Evolutionary conservation across 2,113 vertebrate species (phyloP).

Genomic region (Rhipidura dahli): DNA sequence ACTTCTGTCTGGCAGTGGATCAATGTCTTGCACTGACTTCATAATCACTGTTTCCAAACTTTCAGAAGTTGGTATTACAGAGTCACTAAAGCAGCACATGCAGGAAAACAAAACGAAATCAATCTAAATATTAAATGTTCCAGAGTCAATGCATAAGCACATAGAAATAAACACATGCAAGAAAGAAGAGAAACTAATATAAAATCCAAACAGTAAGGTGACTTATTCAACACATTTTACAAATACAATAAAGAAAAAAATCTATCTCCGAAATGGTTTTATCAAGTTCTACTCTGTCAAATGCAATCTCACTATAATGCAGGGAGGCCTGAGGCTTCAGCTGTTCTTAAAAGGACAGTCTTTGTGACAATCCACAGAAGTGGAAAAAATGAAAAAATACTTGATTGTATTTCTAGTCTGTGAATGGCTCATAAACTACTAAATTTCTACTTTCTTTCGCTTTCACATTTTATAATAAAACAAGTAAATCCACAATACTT

Average conservation of each 20-base stretch:
- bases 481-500: background rate
- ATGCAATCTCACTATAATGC: background rate
- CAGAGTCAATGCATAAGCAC: background rate
- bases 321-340: background rate
- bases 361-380: background rate
- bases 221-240: background rate
- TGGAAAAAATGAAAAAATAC: background rate
- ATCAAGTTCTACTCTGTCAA: background rate
- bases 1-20: constrained; percentile 13
- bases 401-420: background rate
- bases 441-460: background rate
- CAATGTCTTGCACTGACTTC: constrained; percentile 49
- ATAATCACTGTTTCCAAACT: constrained; percentile 52
- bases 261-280: background rate
- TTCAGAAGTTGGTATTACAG: constrained; percentile 52
- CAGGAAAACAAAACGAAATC: background rate
- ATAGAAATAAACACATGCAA: background rate
- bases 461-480: background rate
- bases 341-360: background rate
- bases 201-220: background rate
- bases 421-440: background rate
- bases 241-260: background rate
- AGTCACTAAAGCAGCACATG: constrained; percentile 58
- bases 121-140: background rate
- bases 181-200: background rate